Evolutionary conservation across 1,140 invertebrate species (phyloP).

Genomic region (Trichomalopsis sarcophagae): DNA sequence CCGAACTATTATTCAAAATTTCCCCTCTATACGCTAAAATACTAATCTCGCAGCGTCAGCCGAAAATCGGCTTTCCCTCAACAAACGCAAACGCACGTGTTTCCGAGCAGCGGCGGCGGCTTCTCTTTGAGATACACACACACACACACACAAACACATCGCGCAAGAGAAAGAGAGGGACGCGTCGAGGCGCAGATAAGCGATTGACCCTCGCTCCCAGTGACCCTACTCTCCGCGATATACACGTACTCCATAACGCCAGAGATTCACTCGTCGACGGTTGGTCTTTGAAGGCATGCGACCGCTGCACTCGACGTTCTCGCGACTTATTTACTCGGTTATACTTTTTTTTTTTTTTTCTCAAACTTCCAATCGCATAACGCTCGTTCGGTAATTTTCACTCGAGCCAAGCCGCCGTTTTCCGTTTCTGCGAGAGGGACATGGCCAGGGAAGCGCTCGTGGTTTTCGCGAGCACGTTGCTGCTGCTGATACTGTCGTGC

Average conservation of each 20-base stretch:
- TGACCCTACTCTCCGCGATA: neutral
- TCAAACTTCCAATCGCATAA: neutral
- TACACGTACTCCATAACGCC: neutral
- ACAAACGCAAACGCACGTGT: neutral
- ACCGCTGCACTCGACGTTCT: neutral
- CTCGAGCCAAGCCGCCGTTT: too few species aligned
- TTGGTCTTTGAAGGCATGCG: neutral
- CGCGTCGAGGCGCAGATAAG: conserved; percentile 55
- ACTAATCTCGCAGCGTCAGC: too few species aligned
- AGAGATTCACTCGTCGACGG: neutral
- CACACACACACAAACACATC: too few species aligned
- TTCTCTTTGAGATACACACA: neutral
- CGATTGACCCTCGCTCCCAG: conserved; percentile 57
- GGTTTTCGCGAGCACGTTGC: neutral
- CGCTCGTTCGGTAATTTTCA: neutral
- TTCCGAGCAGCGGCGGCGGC: neutral
- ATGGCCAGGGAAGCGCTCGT: neutral
- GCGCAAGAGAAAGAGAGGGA: conserved; percentile 14
- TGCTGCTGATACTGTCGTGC: neutral
- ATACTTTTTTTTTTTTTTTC: neutral
- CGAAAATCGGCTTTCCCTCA: too few species aligned
- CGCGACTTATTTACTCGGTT: neutral
- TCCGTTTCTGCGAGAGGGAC: neutral
- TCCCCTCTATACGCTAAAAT: too few species aligned
- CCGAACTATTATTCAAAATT: too few species aligned